These are phyloP conservation scores for Mungos mungo DNA, from an alignment of 2,113 vertebrate genomes.

Conservation along the genomic window DNA sequence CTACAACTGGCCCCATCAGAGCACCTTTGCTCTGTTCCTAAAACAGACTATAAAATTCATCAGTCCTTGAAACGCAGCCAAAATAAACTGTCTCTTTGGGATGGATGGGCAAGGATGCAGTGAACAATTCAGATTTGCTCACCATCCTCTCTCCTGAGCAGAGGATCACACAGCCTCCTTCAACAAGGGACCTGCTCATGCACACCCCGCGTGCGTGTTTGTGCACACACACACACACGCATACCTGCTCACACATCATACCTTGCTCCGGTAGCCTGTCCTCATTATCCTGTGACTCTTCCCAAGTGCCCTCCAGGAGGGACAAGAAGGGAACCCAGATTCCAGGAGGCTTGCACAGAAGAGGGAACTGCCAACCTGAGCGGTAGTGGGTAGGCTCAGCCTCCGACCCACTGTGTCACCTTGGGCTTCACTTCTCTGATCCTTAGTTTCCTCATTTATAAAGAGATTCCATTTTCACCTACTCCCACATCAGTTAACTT, in stretches of 20 bases:
- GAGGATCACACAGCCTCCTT: not conserved
- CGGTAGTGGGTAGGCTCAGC: not conserved
- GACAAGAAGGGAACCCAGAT: not conserved
- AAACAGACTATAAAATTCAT: not conserved
- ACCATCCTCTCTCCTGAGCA: not conserved
- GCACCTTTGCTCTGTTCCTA: not conserved
- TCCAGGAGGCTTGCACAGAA: not conserved
- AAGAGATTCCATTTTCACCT: not conserved
- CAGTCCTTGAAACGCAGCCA: not conserved
- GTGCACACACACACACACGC: not conserved
- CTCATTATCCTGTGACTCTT: not conserved
- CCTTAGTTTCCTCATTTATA: not conserved
- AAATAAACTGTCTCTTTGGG: not conserved
- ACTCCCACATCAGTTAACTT: not conserved
- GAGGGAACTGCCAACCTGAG: not conserved
- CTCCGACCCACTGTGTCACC: not conserved
- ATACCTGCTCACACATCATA: accelerated
- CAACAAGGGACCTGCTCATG: not conserved
- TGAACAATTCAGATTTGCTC: not conserved
- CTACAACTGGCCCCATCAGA: not conserved
- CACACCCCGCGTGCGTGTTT: accelerated
- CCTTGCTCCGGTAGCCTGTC: not conserved
- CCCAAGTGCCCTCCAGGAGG: not conserved
- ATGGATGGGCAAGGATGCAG: not conserved
- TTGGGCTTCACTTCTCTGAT: not conserved